Conservation (phyloP, 1,140 invertebrate species). For the Dendroctonus ponderosae region DNA sequence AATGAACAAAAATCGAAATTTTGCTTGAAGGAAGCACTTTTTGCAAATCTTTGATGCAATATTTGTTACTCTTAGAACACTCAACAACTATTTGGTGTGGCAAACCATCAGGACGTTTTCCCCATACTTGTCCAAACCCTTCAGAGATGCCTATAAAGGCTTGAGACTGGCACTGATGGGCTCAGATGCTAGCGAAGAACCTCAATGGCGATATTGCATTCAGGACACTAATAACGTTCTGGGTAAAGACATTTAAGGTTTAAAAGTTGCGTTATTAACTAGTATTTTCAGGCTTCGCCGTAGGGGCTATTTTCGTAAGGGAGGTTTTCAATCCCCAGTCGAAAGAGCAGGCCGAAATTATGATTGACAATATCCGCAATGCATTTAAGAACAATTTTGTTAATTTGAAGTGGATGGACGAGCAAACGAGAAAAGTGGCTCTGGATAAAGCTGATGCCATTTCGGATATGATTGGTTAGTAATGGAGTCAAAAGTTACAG, state of each 20-base stretch:
- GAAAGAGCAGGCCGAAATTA: conserved; percentile 80
- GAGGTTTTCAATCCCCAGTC: conserved; percentile 81
- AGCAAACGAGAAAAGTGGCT: conserved; percentile 75
- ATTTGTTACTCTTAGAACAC: too few species aligned
- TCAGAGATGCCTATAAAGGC: conserved; percentile 88
- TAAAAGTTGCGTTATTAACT: background rate
- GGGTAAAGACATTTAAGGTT: conserved; percentile 51
- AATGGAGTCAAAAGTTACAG: too few species aligned
- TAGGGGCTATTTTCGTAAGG: conserved; percentile 93
- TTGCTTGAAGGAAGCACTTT: too few species aligned
- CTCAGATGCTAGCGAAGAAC: conserved; percentile 77
- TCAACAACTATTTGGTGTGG: conserved; percentile 94
- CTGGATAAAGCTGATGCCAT: conserved; percentile 88
- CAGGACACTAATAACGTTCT: conserved; percentile 89
- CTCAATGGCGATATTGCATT: conserved; percentile 90
- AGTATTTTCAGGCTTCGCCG: conserved; percentile 71
- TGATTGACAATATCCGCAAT: conserved; percentile 82
- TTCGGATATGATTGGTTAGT: conserved; percentile 83
- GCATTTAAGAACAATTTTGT: conserved; percentile 85
- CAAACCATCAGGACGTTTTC: conserved; percentile 82
- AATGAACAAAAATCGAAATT: too few species aligned
- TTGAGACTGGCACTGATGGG: conserved; percentile 85
- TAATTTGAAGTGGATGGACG: conserved; percentile 89
- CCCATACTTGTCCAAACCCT: conserved; percentile 82
- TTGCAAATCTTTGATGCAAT: too few species aligned